Conservation (phyloP, 1,140 invertebrate genomes). For the Conopomorpha cramerella region DNA sequence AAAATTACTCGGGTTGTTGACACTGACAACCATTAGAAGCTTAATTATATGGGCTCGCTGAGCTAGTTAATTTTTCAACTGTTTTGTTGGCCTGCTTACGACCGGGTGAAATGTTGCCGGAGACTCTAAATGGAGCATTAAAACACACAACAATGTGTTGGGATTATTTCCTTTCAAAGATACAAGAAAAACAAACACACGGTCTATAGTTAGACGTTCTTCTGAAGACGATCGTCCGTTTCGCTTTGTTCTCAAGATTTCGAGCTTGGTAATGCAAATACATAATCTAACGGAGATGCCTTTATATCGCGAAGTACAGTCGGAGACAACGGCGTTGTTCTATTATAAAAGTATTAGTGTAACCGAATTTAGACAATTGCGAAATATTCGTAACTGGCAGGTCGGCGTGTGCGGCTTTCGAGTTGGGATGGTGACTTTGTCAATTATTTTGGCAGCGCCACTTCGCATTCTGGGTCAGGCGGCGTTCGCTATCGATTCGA, state of each 20-base stretch:
- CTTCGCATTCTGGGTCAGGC: slow-evolving; percentile 43
- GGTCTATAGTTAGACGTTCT: slow-evolving; percentile 21
- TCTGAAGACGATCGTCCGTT: too few relatives aligned
- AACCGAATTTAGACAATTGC: too few relatives aligned
- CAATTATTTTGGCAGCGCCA: slow-evolving; percentile 45
- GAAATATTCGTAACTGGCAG: too few relatives aligned
- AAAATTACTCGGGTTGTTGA: slow-evolving; percentile 7
- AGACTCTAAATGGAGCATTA: not conserved
- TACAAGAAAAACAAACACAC: not conserved
- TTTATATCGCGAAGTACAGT: too few relatives aligned
- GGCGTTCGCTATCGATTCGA: not conserved
- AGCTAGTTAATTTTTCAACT: slow-evolving; percentile 2
- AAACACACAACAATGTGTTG: not conserved
- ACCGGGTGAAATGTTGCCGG: not conserved
- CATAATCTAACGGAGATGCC: too few relatives aligned
- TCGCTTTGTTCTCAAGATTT: too few relatives aligned
- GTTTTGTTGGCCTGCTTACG: slow-evolving; percentile 1
- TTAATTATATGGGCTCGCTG: slow-evolving; percentile 4
- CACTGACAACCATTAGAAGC: slow-evolving; percentile 2
- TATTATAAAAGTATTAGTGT: too few relatives aligned
- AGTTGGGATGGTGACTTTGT: slow-evolving; percentile 36
- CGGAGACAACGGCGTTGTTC: too few relatives aligned
- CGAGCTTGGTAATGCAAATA: too few relatives aligned
- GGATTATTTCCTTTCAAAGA: slow-evolving; percentile 1
- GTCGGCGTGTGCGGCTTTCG: slow-evolving; percentile 34